Evolutionary conservation across 2,888 invertebrate species (phyloP), one percentile per base, ranked within the genome.

Genomic region (Lasioglossum zephyrum): DNA sequence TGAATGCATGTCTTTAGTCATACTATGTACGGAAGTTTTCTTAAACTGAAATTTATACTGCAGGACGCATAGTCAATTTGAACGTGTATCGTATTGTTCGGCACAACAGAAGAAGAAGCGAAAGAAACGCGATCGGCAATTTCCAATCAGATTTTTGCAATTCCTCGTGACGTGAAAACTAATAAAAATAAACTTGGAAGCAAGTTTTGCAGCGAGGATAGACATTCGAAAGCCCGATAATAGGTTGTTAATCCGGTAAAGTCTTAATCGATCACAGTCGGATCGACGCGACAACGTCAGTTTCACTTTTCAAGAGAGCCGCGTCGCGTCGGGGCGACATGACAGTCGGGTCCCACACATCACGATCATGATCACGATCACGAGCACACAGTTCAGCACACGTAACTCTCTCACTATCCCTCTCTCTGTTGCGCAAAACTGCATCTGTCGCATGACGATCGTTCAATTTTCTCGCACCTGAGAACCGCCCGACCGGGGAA

Each of bases 371-470:
- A 36, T 41, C 41, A 39, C 41, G 41, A 41, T 41, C 41, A 41
- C 41, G 41, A 44, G 11, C 70, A n/a, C 70, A 41, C 81, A 63
- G 44, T 47, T 63, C 74, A 63, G 39, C 66, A 78, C 73, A 75
- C 79, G 73, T 77, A 79, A 76, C 86, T 79, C 69, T 77, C 73
- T 81, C 77, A 86, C 72, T 74, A 76, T 81, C 78, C 78, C 73
- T 79, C 63, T 84, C n/a, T 70, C 41, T n/a, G 22, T 70, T 70
- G 41, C 70, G 70, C 70, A 41, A 70, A 57, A 41, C n/a, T 70
- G 41, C 41, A 66, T 89, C 81, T 88, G 89, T 89, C 88, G 89
- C 88, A 83, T 88, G 82, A 89, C 84, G 76, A 75, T 85, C 81
- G 81, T 89, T 82, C 73, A 79, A 82, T 77, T 79, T 70, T 22